Conservation (phyloP, 2,797 vertebrate species). For the Sardinella longiceps region DNA sequence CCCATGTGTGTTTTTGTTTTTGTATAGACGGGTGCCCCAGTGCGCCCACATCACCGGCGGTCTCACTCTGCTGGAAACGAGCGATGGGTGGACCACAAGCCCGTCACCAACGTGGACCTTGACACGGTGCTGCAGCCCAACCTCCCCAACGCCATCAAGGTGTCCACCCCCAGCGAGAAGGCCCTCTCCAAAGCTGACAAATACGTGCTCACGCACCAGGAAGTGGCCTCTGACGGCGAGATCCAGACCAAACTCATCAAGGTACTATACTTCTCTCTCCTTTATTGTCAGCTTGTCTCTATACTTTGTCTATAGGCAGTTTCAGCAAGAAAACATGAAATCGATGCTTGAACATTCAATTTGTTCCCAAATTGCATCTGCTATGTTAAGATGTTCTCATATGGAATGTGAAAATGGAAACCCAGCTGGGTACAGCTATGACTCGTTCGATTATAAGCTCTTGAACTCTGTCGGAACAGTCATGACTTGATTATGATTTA, state of each 20-base stretch:
- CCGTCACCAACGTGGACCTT: constrained; percentile 82
- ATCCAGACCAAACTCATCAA: constrained; percentile 81
- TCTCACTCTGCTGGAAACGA: constrained; percentile 89
- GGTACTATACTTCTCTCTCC: not conserved
- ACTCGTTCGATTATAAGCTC: no score
- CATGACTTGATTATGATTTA: no score
- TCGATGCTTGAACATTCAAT: no score
- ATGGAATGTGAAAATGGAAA: no score
- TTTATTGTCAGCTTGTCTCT: not conserved
- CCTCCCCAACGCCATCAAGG: constrained; percentile 88
- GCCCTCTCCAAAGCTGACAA: constrained; percentile 92
- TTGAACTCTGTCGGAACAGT: no score
- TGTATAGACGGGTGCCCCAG: constrained; percentile 77
- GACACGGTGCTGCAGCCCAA: constrained; percentile 92
- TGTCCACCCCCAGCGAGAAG: constrained; percentile 85
- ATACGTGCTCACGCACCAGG: constrained; percentile 96
- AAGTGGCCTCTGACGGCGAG: constrained; percentile 94
- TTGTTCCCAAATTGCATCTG: no score
- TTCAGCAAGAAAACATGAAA: no score
- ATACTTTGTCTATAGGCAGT: not conserved
- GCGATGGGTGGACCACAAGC: constrained; percentile 96
- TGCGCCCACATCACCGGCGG: constrained; percentile 80
- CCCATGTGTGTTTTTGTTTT: constrained; percentile 59
- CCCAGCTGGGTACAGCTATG: no score
- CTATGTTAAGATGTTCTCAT: no score